phyloP scores from a whole-genome alignment of 2,113 vertebrate species.

The Arvicanthis niloticus region DNA sequence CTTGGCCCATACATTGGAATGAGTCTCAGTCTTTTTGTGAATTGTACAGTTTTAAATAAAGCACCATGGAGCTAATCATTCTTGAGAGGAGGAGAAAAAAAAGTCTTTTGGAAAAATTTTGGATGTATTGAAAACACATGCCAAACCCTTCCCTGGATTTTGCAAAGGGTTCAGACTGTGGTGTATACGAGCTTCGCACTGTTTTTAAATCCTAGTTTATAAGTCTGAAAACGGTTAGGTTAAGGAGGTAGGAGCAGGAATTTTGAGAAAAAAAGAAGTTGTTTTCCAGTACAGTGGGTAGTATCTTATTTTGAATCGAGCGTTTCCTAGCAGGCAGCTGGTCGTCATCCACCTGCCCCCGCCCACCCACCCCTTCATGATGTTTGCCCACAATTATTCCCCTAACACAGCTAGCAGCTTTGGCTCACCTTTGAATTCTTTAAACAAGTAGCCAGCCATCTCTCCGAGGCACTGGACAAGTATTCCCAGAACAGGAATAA shows the following conservation, averaged over 20 bases:
- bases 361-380: background rate
- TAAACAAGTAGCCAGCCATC: slow-evolving; percentile 38
- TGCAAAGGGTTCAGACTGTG: background rate
- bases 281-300: background rate
- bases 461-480: background rate
- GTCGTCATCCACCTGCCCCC: background rate
- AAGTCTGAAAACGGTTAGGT: slow-evolving; percentile 23
- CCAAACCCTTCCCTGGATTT: background rate
- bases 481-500: slow-evolving; percentile 4
- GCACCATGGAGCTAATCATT: slow-evolving; percentile 36
- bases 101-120: background rate
- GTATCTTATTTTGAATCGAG: slow-evolving; percentile 23
- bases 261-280: background rate
- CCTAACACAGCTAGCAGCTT: background rate
- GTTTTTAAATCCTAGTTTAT: slow-evolving; percentile 6
- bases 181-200: background rate
- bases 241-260: background rate
- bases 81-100: slow-evolving; percentile 41
- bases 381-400: background rate
- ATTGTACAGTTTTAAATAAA: slow-evolving; percentile 66
- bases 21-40: slow-evolving; percentile 19
- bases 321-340: background rate
- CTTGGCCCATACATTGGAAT: slow-evolving; percentile 8
- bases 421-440: slow-evolving; percentile 52
- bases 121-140: slow-evolving; percentile 52